Evolutionary conservation across 2,888 invertebrate genomes (phyloP), one percentile per base, ranked within the genome.

Genomic region (Mimachlamys varia): DNA sequence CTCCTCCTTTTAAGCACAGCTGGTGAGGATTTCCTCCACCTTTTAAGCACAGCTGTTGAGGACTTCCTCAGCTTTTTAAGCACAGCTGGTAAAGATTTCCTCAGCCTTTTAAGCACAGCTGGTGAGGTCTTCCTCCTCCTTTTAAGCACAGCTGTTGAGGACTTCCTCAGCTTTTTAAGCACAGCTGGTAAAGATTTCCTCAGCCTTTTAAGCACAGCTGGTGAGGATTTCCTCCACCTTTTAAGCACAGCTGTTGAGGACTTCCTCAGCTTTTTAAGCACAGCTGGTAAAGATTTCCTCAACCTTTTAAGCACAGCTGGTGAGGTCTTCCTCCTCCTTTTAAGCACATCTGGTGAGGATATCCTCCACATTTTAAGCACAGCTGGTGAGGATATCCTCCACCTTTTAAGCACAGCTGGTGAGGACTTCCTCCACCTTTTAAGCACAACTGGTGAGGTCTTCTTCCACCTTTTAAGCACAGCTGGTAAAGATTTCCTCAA

Each of bases 41-140:
- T 94, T n/a, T 90, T 94, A 44, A 92, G 90, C 55, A 88, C 90
- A n/a, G n/a, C n/a, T n/a, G n/a, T n/a, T n/a, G 92, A 93, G 50
- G 93, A 93, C 88, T 94, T 93, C 90, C 89, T 91, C 50, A 93
- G 92, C 55, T 88, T 94, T n/a, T 90, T 94, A 44, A 92, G 90
- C 55, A 88, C 90, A n/a, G n/a, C n/a, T n/a, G n/a, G n/a, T n/a
- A n/a, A n/a, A n/a, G 93, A 93, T 88, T 94, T 93, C 90, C 89
- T 91, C 50, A 93, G 92, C 55, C 89, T 94, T n/a, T 90, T 94
- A 44, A 92, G 90, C 55, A 88, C 90, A n/a, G n/a, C n/a, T n/a
- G 94, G 94, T 88, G 92, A 93, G 50, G 93, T 92, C 88, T 94
- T 93, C 90, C 89, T 91, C 50, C 93, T 92, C 55, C 89, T 94